Evolutionary conservation across 2,113 vertebrate species (phyloP), one percentile per base, ranked within the genome.

Genomic region (Nettapus auritus): DNA sequence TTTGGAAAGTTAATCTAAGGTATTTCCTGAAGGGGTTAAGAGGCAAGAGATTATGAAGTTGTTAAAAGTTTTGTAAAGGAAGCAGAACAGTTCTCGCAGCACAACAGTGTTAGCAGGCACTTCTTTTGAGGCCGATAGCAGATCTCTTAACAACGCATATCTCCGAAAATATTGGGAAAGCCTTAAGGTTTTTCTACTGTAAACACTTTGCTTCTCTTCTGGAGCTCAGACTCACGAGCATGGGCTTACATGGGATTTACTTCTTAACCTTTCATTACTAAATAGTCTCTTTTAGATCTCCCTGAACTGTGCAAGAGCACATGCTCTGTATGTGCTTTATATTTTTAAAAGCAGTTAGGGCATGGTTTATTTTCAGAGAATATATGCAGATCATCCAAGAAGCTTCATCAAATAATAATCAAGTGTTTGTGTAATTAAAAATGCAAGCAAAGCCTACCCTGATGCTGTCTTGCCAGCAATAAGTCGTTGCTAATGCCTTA

Each of bases 401-500:
- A 80, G 8, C 20, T 60, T 71, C 25, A 40, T 74, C 31, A 34
- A 55, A 17, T 26, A 81, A 44, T 42, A 28, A 1, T 40, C 42
- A 63, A n/a, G 31, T 33, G 50, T 21, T 6, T 11, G 17, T 31
- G 46, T 2, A 5, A 36, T 74, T 52, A 12, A 44, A 83, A 46
- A 3, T 1, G 2, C 40, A 26, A 38, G 6, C 53, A 16, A 3
- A 29, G 29, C 42, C 7, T 22, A 0, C 42, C 55, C 33, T 64
- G 75, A 42, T 94, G 44, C 55, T 26, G 1, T 34, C 34, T 42
- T 53, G 20, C 26, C 56, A 42, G 42, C 28, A 50, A 2, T 31
- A 20, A 20, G 1, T 22, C 16, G 0, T 14, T 64, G 69, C 44
- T 36, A 36, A 2, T 38, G 52, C 5, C 26, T 79, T 34, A 8